Evolutionary conservation across 2,888 invertebrate species (phyloP).

Genomic region (Malthinus flaveolus): DNA sequence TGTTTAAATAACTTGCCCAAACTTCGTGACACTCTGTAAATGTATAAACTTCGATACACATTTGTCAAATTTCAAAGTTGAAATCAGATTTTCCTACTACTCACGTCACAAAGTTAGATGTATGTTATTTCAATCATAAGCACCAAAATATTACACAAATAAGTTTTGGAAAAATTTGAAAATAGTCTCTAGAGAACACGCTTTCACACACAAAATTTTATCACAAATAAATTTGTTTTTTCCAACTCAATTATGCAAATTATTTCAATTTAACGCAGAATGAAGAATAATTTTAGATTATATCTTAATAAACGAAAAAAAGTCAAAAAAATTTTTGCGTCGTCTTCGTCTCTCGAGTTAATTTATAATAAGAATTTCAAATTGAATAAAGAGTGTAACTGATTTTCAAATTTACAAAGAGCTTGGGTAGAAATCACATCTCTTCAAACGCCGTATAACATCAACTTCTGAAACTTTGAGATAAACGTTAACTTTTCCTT

Average conservation of each 20-base stretch:
- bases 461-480: slow-evolving; percentile 44
- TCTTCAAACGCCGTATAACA: slow-evolving; percentile 30
- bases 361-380: slow-evolving; percentile 5
- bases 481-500: slow-evolving; percentile 39
- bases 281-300: too few species aligned
- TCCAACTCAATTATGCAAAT: too few species aligned
- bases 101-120: slow-evolving; percentile 28
- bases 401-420: slow-evolving; percentile 32
- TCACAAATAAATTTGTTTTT: not conserved
- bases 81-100: slow-evolving; percentile 28
- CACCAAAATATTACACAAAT: slow-evolving; percentile 11
- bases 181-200: slow-evolving; percentile 6
- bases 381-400: slow-evolving; percentile 38
- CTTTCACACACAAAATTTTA: slow-evolving; percentile 4
- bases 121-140: slow-evolving; percentile 27
- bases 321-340: not conserved
- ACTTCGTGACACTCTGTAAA: slow-evolving; percentile 15
- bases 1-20: not conserved
- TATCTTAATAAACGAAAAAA: too few species aligned
- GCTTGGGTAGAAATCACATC: slow-evolving; percentile 16
- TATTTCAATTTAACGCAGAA: too few species aligned
- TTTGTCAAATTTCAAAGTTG: slow-evolving; percentile 29
- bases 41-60: slow-evolving; percentile 29
- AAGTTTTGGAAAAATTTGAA: slow-evolving; percentile 9
- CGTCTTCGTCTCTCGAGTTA: too few species aligned